Base-by-base conservation (phyloP, 1,140 invertebrate species). In the Aphidius ervi region DNA sequence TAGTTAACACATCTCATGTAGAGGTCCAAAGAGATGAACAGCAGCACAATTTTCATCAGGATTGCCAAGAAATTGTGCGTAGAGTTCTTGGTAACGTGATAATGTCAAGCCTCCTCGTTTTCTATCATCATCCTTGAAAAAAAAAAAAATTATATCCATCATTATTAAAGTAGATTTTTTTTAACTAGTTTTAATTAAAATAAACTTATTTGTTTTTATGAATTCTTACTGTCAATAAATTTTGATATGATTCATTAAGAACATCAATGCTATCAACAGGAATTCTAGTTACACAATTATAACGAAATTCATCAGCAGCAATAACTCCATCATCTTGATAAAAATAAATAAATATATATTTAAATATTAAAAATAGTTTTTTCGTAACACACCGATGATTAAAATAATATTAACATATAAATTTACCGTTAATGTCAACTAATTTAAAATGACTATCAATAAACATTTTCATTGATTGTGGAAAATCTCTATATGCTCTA, bases 391-490 rank as follows among this genome's bases (percentile, higher is more conserved):
- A 46, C 20, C 1, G 0, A 20, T 10, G 4, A 56, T 31, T 0
- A 56, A 9, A 45, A 39, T 46, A 4, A 52, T 31, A 3, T 4
- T 20, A 16, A 60, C 7, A 54, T 41, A 55, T 20, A 5, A 48
- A 50, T 69, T 67, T 68, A 83, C 82, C 85, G 68, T 93, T 91
- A 42, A 92, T 82, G 65, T 93, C 91, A 40, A 91, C 85, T 76
- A 91, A 83, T 67, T 86, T 88, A 71, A 92, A 93, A 73, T 91
- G 89, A 50, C 86, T 86, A 69, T 91, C 89, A 68, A 93, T 92
- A 68, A 92, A 92, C 72, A 88, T 87, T 68, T 87, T 90, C 86
- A 90, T 88, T 1, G 88, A 87, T 73, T 88, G 86, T 4, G 91
- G 91, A 73, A 93, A 91, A 54, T 91, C 87, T n/a, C 85, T 83